A percentile compares a stretch with the other conserved stretches of the same genome.
Conservation (phyloP, 2,113 vertebrate genomes). For the Petroica traversi region DNA sequence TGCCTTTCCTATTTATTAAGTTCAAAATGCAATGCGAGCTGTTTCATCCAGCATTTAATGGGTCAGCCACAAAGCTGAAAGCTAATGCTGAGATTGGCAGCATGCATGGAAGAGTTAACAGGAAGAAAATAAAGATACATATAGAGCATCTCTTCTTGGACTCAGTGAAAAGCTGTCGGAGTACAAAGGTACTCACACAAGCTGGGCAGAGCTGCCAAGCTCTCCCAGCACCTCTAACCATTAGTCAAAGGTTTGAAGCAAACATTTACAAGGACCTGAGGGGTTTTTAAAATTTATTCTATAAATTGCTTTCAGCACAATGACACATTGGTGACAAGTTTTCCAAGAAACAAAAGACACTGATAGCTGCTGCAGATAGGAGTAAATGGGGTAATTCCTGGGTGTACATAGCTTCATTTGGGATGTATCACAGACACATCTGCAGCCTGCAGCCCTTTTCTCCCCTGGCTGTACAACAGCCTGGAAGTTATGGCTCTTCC, state of each 20-base stretch:
- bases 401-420: not conserved
- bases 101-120: slow-evolving; percentile 16
- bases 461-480: not conserved
- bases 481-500: not conserved
- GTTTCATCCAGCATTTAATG: slow-evolving; percentile 51
- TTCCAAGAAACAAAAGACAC: not conserved
- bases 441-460: not conserved
- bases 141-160: not conserved
- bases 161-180: not conserved
- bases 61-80: slow-evolving; percentile 16
- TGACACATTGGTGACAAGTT: not conserved
- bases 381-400: not conserved
- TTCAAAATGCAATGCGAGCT: slow-evolving; percentile 46
- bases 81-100: slow-evolving; percentile 6
- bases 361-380: not conserved
- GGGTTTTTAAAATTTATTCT: not conserved
- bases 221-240: not conserved
- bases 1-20: slow-evolving; percentile 56
- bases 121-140: not conserved
- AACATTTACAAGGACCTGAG: not conserved
- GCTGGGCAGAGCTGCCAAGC: not conserved
- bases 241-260: not conserved
- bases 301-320: not conserved
- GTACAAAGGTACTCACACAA: not conserved
- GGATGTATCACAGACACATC: not conserved